A percentile compares a stretch with the other conserved stretches of the same genome.
Evolutionary conservation across 2,113 vertebrate genomes (phyloP).

Genomic region (Marmota monax): DNA sequence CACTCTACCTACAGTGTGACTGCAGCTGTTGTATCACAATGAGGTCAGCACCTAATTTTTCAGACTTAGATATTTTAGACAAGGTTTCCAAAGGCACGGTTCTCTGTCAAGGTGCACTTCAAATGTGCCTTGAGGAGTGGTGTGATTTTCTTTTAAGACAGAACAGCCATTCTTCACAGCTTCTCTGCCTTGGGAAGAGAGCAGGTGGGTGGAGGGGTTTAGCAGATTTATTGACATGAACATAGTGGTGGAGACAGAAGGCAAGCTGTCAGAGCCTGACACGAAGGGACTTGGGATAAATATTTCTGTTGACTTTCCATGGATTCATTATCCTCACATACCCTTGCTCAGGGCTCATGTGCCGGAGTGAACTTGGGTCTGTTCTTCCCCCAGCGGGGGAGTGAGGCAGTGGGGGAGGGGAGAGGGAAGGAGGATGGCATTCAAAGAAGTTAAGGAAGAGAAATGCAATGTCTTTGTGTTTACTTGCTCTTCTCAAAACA

Average conservation of each 20-base stretch:
- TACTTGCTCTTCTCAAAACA: neutral
- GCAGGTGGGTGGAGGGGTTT: slow-evolving; percentile 82
- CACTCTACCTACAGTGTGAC: neutral
- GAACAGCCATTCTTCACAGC: slow-evolving; percentile 79
- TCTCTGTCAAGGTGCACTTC: neutral
- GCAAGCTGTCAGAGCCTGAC: slow-evolving; percentile 82
- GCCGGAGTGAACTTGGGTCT: neutral
- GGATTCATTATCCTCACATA: slow-evolving; percentile 63
- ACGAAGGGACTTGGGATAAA: slow-evolving; percentile 76
- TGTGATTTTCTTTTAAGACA: neutral
- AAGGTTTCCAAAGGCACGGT: neutral
- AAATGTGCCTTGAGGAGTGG: slow-evolving; percentile 15
- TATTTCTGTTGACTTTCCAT: slow-evolving; percentile 78
- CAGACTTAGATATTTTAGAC: neutral
- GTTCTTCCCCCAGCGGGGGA: neutral
- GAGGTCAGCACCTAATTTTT: neutral
- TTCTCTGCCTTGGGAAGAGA: slow-evolving; percentile 83
- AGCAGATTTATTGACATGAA: slow-evolving; percentile 88
- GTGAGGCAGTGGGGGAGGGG: accelerated
- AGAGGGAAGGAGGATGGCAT: neutral
- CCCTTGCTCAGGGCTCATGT: neutral
- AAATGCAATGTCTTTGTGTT: neutral
- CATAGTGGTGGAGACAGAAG: slow-evolving; percentile 85
- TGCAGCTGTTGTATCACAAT: neutral
- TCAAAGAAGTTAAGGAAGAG: neutral